phyloP scores from a whole-genome alignment of 2,113 vertebrate species.

The Thomomys bottae region DNA sequence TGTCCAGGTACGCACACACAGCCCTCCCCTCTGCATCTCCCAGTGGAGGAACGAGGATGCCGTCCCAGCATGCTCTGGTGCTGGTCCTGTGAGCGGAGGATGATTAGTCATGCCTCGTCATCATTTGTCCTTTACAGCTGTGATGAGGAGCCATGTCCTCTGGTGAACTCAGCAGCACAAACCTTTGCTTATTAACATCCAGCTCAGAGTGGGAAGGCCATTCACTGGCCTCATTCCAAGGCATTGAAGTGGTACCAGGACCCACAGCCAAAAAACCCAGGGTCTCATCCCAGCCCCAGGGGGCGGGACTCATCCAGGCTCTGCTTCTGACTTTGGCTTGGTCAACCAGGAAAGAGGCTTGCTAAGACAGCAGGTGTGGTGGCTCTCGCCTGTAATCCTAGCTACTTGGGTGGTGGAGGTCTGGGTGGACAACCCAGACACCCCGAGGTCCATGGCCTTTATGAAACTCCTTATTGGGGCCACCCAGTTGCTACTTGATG shows the following conservation, averaged over 20 bases:
- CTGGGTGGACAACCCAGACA: too few species aligned
- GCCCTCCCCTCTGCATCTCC: too few species aligned
- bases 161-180: neutral
- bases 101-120: neutral
- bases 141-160: neutral
- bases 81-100: accelerated
- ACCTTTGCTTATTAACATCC: neutral
- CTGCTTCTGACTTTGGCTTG: neutral
- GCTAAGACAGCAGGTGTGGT: too few species aligned
- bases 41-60: neutral
- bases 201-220: neutral
- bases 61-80: neutral
- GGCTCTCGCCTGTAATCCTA: too few species aligned
- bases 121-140: too few species aligned
- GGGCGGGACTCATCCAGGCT: neutral
- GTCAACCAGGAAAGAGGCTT: neutral
- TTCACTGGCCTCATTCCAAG: neutral
- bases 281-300: too few species aligned
- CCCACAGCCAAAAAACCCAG: neutral
- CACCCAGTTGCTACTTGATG: too few species aligned
- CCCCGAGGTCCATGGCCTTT: too few species aligned
- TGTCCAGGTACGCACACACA: too few species aligned
- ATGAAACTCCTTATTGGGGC: too few species aligned
- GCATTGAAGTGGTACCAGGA: neutral
- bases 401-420: too few species aligned